Evolutionary conservation across 2,888 invertebrate species (phyloP).

Genomic region (Drosophila hamatofila): DNA sequence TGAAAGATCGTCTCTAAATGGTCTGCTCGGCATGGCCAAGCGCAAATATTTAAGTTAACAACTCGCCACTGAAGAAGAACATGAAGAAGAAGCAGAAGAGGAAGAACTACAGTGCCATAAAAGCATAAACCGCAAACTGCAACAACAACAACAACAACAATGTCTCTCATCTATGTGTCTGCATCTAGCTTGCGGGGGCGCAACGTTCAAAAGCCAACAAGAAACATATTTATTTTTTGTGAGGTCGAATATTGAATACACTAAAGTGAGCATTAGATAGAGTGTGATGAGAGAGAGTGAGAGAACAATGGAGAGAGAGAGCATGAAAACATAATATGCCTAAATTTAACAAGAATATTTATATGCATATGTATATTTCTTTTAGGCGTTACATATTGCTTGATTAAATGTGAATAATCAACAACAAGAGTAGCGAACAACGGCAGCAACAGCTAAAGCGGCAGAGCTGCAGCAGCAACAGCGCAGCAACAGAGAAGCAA

Average conservation of each 20-base stretch:
- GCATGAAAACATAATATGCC: no score
- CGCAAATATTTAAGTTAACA: slow-evolving; percentile 81
- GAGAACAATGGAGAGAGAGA: not conserved
- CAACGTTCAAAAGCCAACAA: slow-evolving; percentile 19
- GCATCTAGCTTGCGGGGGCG: slow-evolving; percentile 33
- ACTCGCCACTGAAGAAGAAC: slow-evolving; percentile 61
- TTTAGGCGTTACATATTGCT: not conserved
- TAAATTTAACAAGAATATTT: no score
- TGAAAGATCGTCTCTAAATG: slow-evolving; percentile 63
- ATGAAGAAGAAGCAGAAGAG: slow-evolving; percentile 1
- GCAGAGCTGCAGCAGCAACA: not conserved
- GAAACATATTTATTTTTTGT: not conserved
- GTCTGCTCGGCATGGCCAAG: slow-evolving; percentile 42
- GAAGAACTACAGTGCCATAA: slow-evolving; percentile 51
- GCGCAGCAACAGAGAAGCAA: not conserved
- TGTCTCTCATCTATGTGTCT: slow-evolving; percentile 11
- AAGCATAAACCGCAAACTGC: slow-evolving; percentile 49
- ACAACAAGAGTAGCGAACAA: not conserved
- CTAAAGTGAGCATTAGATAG: not conserved
- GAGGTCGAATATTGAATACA: not conserved
- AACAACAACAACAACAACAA: slow-evolving; percentile 2
- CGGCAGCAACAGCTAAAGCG: not conserved
- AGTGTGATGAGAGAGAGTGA: not conserved
- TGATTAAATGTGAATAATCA: not conserved
- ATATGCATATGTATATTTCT: not conserved